Evolutionary conservation across 2,113 vertebrate species (phyloP).

Genomic region (Pygoscelis adeliae): DNA sequence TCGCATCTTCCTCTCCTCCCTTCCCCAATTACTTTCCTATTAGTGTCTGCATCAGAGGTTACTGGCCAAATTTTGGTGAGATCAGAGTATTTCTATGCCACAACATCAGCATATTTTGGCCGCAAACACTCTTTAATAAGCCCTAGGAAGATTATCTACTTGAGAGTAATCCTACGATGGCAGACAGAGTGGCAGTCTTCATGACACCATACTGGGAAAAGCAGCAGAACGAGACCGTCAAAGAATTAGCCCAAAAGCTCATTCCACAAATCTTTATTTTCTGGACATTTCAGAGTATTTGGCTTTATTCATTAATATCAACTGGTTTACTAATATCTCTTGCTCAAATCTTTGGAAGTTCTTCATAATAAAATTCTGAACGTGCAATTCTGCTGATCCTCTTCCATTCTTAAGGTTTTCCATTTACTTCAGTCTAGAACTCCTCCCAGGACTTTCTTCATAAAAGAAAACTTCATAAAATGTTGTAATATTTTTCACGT

Average conservation of each 20-base stretch:
- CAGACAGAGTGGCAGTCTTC: neutral
- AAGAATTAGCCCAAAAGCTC: neutral
- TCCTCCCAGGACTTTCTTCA: neutral
- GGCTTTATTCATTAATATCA: neutral
- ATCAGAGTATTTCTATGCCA: neutral
- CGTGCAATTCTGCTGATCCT: neutral
- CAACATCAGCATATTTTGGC: neutral
- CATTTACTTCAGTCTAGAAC: neutral
- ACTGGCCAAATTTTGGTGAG: neutral
- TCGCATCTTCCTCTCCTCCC: neutral
- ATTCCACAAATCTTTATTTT: neutral
- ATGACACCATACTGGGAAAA: neutral
- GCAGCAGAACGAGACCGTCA: neutral
- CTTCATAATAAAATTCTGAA: neutral
- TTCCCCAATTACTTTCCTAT: neutral
- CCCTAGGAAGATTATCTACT: neutral
- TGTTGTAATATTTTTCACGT: neutral
- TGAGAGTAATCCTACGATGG: neutral
- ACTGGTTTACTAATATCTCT: neutral
- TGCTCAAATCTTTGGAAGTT: neutral
- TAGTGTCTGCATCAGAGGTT: neutral
- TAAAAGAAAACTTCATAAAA: neutral
- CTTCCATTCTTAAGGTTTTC: neutral
- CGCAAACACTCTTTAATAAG: neutral
- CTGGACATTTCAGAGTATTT: neutral